These are phyloP conservation scores for Gadus chalcogrammus DNA, from an alignment of 2,113 vertebrate genomes.

Conservation along the genomic window DNA sequence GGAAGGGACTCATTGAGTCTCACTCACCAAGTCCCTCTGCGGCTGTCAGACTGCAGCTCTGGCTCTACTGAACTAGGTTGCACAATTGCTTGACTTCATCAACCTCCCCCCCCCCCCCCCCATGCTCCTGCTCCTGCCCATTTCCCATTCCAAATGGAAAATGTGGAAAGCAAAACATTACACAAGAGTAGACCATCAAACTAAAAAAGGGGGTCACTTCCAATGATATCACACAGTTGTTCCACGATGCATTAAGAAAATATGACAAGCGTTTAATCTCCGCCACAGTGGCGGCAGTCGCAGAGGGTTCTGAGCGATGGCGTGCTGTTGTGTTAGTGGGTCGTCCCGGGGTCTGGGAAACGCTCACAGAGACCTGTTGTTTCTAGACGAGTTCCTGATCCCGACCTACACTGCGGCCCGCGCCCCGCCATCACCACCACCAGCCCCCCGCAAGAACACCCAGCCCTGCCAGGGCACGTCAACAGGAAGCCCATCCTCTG, in stretches of 20 bases:
- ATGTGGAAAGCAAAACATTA: slow-evolving; percentile 41
- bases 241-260: slow-evolving; percentile 22
- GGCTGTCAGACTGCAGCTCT: slow-evolving; percentile 32
- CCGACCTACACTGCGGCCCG: slow-evolving; percentile 72
- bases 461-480: slow-evolving; percentile 30
- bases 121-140: background rate
- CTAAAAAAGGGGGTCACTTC: slow-evolving; percentile 13
- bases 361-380: slow-evolving; percentile 38
- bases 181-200: slow-evolving; percentile 20
- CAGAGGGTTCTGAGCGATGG: slow-evolving; percentile 24
- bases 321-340: background rate
- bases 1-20: slow-evolving; percentile 42
- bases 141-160: slow-evolving; percentile 30
- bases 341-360: background rate
- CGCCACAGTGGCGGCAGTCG: slow-evolving; percentile 18
- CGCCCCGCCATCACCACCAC: slow-evolving; percentile 51
- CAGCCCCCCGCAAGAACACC: slow-evolving; percentile 50
- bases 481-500: slow-evolving; percentile 77
- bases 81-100: slow-evolving; percentile 31
- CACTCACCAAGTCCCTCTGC: slow-evolving; percentile 24
- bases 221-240: slow-evolving; percentile 46
- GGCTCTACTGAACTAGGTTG: background rate
- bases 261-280: slow-evolving; percentile 28
- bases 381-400: slow-evolving; percentile 62
- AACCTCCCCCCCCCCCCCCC: background rate